These are phyloP conservation scores for Callimorpha dominula DNA, from an alignment of 2,888 invertebrate species.

Conservation along the genomic window DNA sequence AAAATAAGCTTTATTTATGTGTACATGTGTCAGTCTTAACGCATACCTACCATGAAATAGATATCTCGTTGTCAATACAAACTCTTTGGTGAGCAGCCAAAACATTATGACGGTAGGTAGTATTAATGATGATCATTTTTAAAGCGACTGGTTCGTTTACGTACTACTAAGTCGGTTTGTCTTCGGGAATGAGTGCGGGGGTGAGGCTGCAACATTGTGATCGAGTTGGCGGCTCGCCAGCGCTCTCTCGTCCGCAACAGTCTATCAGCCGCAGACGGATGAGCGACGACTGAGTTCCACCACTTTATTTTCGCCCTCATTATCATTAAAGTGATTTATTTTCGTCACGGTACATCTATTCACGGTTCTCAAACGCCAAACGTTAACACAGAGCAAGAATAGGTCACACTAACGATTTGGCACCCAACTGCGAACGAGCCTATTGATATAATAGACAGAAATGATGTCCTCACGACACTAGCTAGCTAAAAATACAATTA, in stretches of 20 bases:
- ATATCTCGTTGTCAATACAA: slow-evolving; percentile 60
- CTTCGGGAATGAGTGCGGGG: slow-evolving; percentile 61
- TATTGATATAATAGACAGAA: slow-evolving; percentile 74
- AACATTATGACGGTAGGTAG: slow-evolving; percentile 58
- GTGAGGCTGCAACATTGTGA: slow-evolving; percentile 66
- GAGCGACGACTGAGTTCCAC: slow-evolving; percentile 79
- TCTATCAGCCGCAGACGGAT: slow-evolving; percentile 74
- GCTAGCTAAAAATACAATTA: slow-evolving; percentile 68
- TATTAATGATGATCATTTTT: slow-evolving; percentile 66
- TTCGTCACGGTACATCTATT: slow-evolving; percentile 70
- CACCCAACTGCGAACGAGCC: slow-evolving; percentile 66
- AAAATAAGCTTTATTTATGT: slow-evolving; percentile 23
- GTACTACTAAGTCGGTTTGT: slow-evolving; percentile 57
- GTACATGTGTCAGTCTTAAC: slow-evolving; percentile 9
- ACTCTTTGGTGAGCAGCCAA: slow-evolving; percentile 75
- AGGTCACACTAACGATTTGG: slow-evolving; percentile 79
- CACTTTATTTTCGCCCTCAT: slow-evolving; percentile 85
- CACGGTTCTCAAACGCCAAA: slow-evolving; percentile 67
- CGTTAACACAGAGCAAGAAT: slow-evolving; percentile 76
- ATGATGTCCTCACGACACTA: slow-evolving; percentile 75
- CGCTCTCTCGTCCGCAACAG: slow-evolving; percentile 63
- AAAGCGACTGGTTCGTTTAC: slow-evolving; percentile 53
- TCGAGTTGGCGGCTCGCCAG: slow-evolving; percentile 79
- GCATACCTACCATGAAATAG: slow-evolving; percentile 43
- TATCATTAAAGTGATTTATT: slow-evolving; percentile 85